Evolutionary conservation across 37 sponge, comb jelly and placozoan species (phyloP).

Genomic region (Corticium candelabrum): DNA sequence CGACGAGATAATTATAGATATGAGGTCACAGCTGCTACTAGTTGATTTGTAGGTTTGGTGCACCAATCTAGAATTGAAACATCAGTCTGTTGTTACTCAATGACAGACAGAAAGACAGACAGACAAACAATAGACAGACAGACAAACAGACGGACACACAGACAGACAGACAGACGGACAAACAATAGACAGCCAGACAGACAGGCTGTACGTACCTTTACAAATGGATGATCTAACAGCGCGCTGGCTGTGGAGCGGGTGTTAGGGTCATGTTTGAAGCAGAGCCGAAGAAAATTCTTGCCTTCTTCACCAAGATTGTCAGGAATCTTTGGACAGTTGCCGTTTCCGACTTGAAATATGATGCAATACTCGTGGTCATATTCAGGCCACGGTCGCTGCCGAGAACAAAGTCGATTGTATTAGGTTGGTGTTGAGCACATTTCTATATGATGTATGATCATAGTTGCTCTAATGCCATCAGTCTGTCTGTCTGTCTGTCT

Average conservation of each 20-base stretch:
- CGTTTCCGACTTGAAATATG: conserved; percentile 58
- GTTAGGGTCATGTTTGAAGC: conserved; percentile 35
- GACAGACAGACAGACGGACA: too few relatives aligned
- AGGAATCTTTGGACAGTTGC: conserved; percentile 22
- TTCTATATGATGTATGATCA: not conserved
- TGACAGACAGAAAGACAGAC: too few relatives aligned
- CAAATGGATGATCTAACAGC: conserved; percentile 53
- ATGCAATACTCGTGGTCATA: conserved; percentile 54
- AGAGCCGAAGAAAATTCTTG: conserved; percentile 43
- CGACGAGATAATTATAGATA: too few relatives aligned
- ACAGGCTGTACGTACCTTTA: conserved; percentile 41
- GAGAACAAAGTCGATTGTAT: not conserved
- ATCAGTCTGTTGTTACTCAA: too few relatives aligned
- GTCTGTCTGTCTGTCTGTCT: too few relatives aligned
- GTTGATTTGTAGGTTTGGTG: too few relatives aligned
- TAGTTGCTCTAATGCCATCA: too few relatives aligned
- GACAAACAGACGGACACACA: too few relatives aligned
- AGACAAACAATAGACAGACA: too few relatives aligned
- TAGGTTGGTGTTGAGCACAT: not conserved
- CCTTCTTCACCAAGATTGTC: conserved; percentile 45
- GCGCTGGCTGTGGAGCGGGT: conserved; percentile 32
- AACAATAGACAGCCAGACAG: too few relatives aligned
- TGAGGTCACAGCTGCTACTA: too few relatives aligned
- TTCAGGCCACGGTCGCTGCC: conserved; percentile 63
- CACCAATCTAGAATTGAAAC: too few relatives aligned